Base-by-base conservation (phyloP, 2,797 vertebrate genomes). In the Sebastes nivosus region DNA sequence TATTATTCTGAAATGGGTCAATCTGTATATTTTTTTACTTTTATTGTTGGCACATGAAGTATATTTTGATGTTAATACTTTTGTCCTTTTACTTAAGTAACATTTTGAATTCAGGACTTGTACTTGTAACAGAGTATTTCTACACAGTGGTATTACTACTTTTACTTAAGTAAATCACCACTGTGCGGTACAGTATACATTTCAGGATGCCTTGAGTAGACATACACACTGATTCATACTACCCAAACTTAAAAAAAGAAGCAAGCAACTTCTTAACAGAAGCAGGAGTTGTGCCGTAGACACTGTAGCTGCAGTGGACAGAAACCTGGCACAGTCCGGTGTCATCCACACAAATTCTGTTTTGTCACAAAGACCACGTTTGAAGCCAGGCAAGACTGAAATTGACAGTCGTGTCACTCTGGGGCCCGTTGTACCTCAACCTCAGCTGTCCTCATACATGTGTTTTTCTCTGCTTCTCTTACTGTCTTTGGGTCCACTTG, bases 401-500 rank as follows among this genome's bases (percentile, higher is more conserved):
- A 90, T 74, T 90, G 89, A 88, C 86, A 89, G 85, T 78, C 42
- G 79, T 89, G 86, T 88, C 89, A 89, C 82, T 85, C 72, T 30
- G 46, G 72, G 73, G 80, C 38, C 77, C 34, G n/a, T 75, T 72
- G 81, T 86, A 73, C 71, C 80, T 80, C 77, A 64, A 73, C 71
- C 80, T 80, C 77, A 64, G 75, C 89, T 85, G 77, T 88, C 85
- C 55, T 74, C 52, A 30, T 76, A 71, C 79, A 81, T 77, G 80
- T 75, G 72, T 77, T 69, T 87, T 73, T 74, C 74, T 72, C 72
- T 72, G 67, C 68, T 66, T 82, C 66, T 67, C 67, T 72, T 67
- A 18, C 73, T 81, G 57, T 81, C 82, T 82, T 67, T 67, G 71
- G 67, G 86, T 89, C 61, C 59, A 38, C 90, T 88, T 87, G 85